Base-by-base conservation (phyloP, 2,888 invertebrate species). In the Campopleginae sp. region DNA sequence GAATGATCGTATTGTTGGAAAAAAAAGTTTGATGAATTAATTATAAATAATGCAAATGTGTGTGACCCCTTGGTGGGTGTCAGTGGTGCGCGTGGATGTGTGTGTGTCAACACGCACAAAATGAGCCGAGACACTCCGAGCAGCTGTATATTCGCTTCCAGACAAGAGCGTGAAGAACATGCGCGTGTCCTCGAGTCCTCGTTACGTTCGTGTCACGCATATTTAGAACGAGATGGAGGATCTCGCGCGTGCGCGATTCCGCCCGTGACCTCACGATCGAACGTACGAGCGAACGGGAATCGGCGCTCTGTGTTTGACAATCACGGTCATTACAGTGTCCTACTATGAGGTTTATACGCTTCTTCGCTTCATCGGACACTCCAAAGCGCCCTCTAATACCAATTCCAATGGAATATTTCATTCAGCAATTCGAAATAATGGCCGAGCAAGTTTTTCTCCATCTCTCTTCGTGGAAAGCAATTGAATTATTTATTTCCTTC, bases 131-230 rank as follows among this genome's bases (percentile, higher is more conserved):
- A 54, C 66, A 77, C 38, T 51, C 38, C 19, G 66, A n/a, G 76
- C 66, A 66, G 65, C 54, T 63, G 31, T 77, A 23, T 77, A 66
- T 77, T 42, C 65, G 66, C n/a, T 78, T 78, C 58, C 54, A 78
- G 68, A 68, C 68, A 58, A 65, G 65, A 70, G 80, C 63, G 63
- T 48, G 63, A 80, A 66, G 51, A 74, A 54, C 46, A 63, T 38
- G 19, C 81, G 65, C 58, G 74, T 72, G 77, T 77, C 82, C 85
- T 84, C 86, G 86, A 90, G 88, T 88, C 86, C 88, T 90, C 90
- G 88, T 89, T 89, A 87, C 89, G 87, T 87, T 51, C 66, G 80
- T 68, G 90, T 88, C 89, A 90, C 87, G 90, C 89, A 88, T 90
- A 89, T 89, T 89, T 89, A 86, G 88, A 89, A 88, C 86, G 87